phyloP scores from a whole-genome alignment of 1,140 invertebrate species.

The Sycophaga agraensis region DNA sequence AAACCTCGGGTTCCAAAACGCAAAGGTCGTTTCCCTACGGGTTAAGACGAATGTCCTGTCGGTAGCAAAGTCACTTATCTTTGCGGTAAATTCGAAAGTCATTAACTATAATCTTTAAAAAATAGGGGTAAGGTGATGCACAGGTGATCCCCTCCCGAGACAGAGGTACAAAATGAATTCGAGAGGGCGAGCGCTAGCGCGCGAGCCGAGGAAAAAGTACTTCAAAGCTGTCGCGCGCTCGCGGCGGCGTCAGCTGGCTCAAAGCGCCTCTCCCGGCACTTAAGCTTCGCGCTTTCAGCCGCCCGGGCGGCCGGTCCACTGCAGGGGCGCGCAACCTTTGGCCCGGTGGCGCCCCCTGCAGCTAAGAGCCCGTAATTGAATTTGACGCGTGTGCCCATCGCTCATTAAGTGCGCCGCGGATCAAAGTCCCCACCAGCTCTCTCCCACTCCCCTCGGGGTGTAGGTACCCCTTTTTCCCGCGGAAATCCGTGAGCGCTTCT shows the following conservation, averaged over 20 bases:
- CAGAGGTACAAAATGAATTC: background rate
- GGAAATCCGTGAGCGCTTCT: background rate
- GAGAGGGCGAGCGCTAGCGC: background rate
- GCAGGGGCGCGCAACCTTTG: too few relatives aligned
- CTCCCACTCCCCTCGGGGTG: too few relatives aligned
- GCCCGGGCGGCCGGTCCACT: too few relatives aligned
- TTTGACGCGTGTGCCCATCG: conserved; percentile 50
- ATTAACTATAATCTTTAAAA: background rate
- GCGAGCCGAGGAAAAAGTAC: background rate
- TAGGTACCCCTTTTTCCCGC: conserved; percentile 33
- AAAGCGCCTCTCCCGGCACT: too few relatives aligned
- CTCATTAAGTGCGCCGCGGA: too few relatives aligned
- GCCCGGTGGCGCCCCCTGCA: conserved; percentile 26
- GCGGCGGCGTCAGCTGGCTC: too few relatives aligned
- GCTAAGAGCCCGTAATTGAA: conserved; percentile 56
- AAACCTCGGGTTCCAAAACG: too few relatives aligned
- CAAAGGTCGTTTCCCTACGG: too few relatives aligned
- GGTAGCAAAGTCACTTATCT: too few relatives aligned
- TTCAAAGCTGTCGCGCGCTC: background rate
- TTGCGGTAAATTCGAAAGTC: too few relatives aligned
- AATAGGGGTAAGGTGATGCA: background rate
- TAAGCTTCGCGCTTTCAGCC: background rate
- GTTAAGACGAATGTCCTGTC: too few relatives aligned
- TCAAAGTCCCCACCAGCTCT: too few relatives aligned
- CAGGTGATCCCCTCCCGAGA: background rate